Conservation (phyloP, 2,113 vertebrate species). For the Seriola quinqueradiata region DNA sequence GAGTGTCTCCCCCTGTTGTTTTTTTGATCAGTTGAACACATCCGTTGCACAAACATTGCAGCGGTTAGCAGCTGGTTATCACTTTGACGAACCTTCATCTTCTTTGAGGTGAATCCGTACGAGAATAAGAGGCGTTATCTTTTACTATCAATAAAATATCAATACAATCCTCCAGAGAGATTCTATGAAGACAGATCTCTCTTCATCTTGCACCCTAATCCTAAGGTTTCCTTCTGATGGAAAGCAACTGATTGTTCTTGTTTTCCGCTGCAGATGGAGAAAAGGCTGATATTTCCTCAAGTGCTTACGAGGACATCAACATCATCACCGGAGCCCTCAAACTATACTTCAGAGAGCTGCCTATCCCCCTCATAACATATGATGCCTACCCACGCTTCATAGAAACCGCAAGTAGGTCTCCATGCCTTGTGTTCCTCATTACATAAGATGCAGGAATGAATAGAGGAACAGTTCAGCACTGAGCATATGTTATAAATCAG, state of each 20-base stretch:
- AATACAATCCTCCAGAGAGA: not conserved
- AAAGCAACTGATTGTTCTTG: not conserved
- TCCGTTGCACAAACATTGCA: too few relatives aligned
- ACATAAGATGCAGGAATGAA: conserved; percentile 7
- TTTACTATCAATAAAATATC: not conserved
- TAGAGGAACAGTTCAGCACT: not conserved
- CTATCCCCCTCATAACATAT: conserved; percentile 97
- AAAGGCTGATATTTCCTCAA: conserved; percentile 97
- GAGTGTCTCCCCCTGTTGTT: conserved; percentile 27
- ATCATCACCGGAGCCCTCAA: conserved; percentile 99
- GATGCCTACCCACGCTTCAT: conserved; percentile 98
- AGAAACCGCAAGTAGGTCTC: conserved; percentile 87
- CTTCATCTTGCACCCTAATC: not conserved
- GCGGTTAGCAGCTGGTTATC: not conserved
- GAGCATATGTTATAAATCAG: not conserved
- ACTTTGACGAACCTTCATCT: not conserved
- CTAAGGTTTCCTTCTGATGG: not conserved
- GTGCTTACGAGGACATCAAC: conserved; percentile 98
- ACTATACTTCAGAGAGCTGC: conserved; percentile 99
- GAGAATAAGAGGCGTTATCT: not conserved
- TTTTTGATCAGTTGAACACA: not conserved
- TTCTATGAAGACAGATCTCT: not conserved
- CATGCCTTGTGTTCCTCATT: not conserved
- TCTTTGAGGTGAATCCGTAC: not conserved
- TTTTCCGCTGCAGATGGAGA: conserved; percentile 89